These are phyloP conservation scores for Neodiprion virginianus DNA, from an alignment of 1,140 invertebrate species.

Conservation along the genomic window DNA sequence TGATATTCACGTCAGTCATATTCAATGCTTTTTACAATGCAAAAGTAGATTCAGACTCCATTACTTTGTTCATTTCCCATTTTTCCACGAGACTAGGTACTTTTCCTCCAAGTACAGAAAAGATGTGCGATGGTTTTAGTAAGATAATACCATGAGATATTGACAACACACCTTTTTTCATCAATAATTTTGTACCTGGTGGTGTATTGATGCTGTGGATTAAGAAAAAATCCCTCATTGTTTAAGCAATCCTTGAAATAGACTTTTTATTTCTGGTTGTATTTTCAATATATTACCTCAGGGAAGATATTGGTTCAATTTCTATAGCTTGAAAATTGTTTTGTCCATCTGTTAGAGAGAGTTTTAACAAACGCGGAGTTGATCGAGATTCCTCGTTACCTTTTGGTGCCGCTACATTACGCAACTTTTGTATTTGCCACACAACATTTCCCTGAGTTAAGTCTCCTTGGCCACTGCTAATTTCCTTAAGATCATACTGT, in stretches of 20 bases:
- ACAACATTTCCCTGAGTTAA: slow-evolving; percentile 75
- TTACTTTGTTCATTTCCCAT: slow-evolving; percentile 84
- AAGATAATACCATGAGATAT: slow-evolving; percentile 75
- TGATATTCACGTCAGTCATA: slow-evolving; percentile 4
- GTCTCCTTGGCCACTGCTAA: slow-evolving; percentile 70
- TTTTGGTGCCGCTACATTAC: slow-evolving; percentile 90
- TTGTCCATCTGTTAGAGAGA: slow-evolving; percentile 86
- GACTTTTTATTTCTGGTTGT: not conserved
- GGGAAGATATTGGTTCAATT: slow-evolving; percentile 68
- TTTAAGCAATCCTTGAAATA: not conserved
- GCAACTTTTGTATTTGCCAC: slow-evolving; percentile 86
- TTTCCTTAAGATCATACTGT: slow-evolving; percentile 81
- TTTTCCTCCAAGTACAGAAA: slow-evolving; percentile 77
- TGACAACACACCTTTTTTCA: slow-evolving; percentile 53
- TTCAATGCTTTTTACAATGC: not conserved
- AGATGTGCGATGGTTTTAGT: slow-evolving; percentile 70
- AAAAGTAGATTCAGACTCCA: slow-evolving; percentile 20
- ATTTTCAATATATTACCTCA: slow-evolving; percentile 62
- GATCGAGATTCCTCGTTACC: slow-evolving; percentile 83
- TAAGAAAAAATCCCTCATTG: slow-evolving; percentile 10
- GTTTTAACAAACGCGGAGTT: slow-evolving; percentile 82
- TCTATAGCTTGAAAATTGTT: slow-evolving; percentile 79
- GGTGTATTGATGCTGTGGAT: slow-evolving; percentile 56
- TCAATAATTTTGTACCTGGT: slow-evolving; percentile 57
- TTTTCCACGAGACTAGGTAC: slow-evolving; percentile 86